Evolutionary conservation across 1,140 invertebrate species (phyloP), one percentile per base, ranked within the genome.

Genomic region (Sitophilus oryzae): DNA sequence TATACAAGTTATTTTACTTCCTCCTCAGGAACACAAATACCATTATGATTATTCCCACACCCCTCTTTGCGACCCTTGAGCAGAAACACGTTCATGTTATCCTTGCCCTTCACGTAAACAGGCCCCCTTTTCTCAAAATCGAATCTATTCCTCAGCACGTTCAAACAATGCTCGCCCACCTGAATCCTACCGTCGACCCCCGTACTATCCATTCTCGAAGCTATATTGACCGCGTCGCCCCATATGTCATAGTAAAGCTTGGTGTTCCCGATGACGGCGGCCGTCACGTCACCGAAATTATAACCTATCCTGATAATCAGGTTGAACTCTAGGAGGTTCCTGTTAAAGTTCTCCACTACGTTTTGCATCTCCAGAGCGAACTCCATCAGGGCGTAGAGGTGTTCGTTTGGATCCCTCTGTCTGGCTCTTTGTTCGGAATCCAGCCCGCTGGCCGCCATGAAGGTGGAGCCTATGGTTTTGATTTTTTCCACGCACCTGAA

Each of bases 141-240:
- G 65, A 90, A 93, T 37, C 72, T 71, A 1, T 76, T 70, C n/a
- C 76, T 72, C 0, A 95, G 72, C 2, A 85, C 74, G 0, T 77
- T 70, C 21, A 90, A 70, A 62, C 86, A 88, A 35, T 83, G 80
- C 63, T 84, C 84, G 1, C 86, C 84, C 6, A 96, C 83, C 71
- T 98, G 93, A 58, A 96, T 93, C 46, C 85, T 76, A 48, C 90
- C 88, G 4, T 83, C 78, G 0, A 96, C 82, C 0, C 91, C 90
- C 0, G 91, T 94, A 0, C 91, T 93, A 68, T 98, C 95, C 95
- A 91, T 96, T 46, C 95, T 76, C 3, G 89, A 93, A 0, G 95
- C 93, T 46, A 98, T 95, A 73, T 98, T 98, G 0, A 97, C 94
- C 0, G 95, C 93, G 73, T 98, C 94, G 0, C 96, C 95, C 96